A percentile compares a stretch with the other conserved stretches of the same genome.
phyloP scores from a whole-genome alignment of 2,888 invertebrate species.

The Colostygia pectinataria region DNA sequence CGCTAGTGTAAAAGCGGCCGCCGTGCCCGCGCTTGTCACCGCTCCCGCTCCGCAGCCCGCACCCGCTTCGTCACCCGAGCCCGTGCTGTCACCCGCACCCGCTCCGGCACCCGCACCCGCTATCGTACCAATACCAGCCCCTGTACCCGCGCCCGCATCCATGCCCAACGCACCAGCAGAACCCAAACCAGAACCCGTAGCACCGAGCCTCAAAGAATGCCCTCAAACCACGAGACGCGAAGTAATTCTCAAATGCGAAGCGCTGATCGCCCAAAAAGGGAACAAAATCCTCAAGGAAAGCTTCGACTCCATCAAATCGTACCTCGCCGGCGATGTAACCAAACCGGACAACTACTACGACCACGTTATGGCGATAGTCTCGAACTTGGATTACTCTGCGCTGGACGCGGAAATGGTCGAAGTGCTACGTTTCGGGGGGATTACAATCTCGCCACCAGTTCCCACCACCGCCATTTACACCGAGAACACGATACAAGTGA shows the following conservation, averaged over 20 bases:
- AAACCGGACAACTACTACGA: slow-evolving; percentile 72
- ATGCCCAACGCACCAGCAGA: too few species aligned
- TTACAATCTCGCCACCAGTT: slow-evolving; percentile 12
- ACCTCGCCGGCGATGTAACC: slow-evolving; percentile 65
- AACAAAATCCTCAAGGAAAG: slow-evolving; percentile 67
- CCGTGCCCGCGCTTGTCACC: neutral
- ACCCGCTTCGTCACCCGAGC: too few species aligned
- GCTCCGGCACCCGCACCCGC: neutral
- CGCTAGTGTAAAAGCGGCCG: slow-evolving; percentile 32
- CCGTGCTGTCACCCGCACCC: too few species aligned
- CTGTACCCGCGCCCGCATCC: too few species aligned
- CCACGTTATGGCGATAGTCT: slow-evolving; percentile 70
- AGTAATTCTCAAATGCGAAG: slow-evolving; percentile 66
- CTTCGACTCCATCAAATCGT: slow-evolving; percentile 70
- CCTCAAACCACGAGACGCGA: slow-evolving; percentile 58
- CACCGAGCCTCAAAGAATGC: slow-evolving; percentile 33
- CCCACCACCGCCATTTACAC: slow-evolving; percentile 21
- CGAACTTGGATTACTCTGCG: slow-evolving; percentile 65
- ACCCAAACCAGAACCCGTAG: slow-evolving; percentile 31
- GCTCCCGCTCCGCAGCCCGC: too few species aligned
- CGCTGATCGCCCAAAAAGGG: slow-evolving; percentile 64
- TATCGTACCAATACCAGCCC: too few species aligned
- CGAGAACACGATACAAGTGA: slow-evolving; percentile 32
- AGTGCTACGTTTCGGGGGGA: slow-evolving; percentile 31
- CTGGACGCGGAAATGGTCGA: slow-evolving; percentile 65